Percentiles rank a stretch among this genome's conserved stretches.
These are phyloP conservation scores for Ophioninae sp. DNA, from an alignment of 2,888 invertebrate genomes.

Conservation along the genomic window DNA sequence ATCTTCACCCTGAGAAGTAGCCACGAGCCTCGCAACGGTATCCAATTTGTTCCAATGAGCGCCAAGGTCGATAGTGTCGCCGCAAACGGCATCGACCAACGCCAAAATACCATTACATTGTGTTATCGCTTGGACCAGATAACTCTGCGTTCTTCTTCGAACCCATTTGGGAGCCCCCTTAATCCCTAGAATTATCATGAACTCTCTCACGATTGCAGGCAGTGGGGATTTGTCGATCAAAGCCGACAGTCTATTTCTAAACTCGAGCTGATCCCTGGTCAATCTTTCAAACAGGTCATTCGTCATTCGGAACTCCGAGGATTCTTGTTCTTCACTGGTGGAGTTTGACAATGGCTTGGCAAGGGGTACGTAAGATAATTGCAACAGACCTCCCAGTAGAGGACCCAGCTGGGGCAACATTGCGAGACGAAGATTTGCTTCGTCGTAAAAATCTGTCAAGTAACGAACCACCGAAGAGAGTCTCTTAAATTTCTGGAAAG, in stretches of 20 bases:
- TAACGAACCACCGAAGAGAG: conserved; percentile 83
- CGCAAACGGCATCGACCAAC: conserved; percentile 86
- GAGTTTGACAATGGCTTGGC: conserved; percentile 82
- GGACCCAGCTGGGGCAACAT: conserved; percentile 71
- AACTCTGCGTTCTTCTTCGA: conserved; percentile 83
- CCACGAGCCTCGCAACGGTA: conserved; percentile 85
- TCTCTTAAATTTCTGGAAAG: conserved; percentile 82
- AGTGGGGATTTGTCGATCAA: conserved; percentile 84
- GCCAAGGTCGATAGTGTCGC: conserved; percentile 83
- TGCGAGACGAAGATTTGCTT: conserved; percentile 68
- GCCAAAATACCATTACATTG: conserved; percentile 85
- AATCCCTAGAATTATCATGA: conserved; percentile 85
- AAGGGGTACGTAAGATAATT: conserved; percentile 86
- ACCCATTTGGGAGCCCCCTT: conserved; percentile 85
- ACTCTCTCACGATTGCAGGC: conserved; percentile 85
- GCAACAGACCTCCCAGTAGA: conserved; percentile 86
- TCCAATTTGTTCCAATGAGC: conserved; percentile 87
- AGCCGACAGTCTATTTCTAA: conserved; percentile 82
- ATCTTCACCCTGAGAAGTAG: conserved; percentile 81
- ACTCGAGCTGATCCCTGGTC: conserved; percentile 82
- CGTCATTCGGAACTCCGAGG: conserved; percentile 82
- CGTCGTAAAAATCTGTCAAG: conserved; percentile 79
- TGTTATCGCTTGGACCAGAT: conserved; percentile 84
- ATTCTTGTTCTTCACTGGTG: conserved; percentile 57
- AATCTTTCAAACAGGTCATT: conserved; percentile 83